Conservation (phyloP, 2,113 vertebrate species). For the Apus apus region DNA sequence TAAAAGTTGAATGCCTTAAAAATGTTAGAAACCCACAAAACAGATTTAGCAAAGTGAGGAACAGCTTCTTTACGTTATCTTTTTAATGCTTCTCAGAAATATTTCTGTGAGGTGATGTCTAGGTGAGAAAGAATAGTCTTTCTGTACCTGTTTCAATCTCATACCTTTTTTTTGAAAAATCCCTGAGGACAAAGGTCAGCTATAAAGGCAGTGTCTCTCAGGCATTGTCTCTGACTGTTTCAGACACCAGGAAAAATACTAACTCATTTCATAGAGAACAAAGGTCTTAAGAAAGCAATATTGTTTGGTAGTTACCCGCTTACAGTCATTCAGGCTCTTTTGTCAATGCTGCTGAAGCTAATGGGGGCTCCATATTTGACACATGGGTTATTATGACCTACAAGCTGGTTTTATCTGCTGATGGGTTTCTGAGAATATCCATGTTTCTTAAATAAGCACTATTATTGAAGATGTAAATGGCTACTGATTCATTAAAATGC, state of each 20-base stretch:
- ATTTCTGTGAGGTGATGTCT: neutral
- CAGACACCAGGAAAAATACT: neutral
- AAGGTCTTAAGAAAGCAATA: neutral
- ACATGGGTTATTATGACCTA: neutral
- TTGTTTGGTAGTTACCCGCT: neutral
- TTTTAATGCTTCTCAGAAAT: neutral
- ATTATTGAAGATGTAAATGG: neutral
- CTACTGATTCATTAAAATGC: neutral
- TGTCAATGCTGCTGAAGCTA: neutral
- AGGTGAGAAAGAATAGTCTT: neutral
- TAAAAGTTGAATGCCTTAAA: neutral
- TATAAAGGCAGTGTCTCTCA: neutral
- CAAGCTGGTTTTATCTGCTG: neutral
- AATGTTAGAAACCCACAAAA: neutral
- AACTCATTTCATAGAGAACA: neutral
- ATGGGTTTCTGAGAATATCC: neutral
- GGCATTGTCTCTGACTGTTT: neutral
- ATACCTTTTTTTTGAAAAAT: neutral
- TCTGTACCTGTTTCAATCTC: neutral
- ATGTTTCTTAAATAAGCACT: neutral
- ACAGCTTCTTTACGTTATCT: neutral
- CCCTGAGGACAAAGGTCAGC: neutral
- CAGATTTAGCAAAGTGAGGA: neutral
- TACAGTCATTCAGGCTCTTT: neutral
- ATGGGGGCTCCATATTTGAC: neutral